Evolutionary conservation across 2,113 vertebrate species (phyloP).

Genomic region (Eulemur macaco): DNA sequence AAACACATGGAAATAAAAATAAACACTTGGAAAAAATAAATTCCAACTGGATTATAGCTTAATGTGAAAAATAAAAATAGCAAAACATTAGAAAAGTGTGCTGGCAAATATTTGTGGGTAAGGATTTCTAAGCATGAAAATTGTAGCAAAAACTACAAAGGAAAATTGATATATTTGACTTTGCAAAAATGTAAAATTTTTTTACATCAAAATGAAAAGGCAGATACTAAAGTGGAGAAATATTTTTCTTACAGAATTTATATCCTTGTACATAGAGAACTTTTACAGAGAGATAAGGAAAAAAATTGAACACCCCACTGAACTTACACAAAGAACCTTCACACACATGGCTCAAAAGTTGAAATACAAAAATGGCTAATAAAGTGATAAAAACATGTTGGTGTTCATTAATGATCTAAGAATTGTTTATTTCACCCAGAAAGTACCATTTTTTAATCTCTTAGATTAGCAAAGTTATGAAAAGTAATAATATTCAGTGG

Average conservation of each 20-base stretch:
- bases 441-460: background rate
- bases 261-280: background rate
- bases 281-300: background rate
- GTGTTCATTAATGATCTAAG: constrained; percentile 4
- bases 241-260: background rate
- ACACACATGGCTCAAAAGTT: background rate
- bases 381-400: background rate
- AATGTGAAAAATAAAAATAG: background rate
- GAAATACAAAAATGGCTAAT: background rate
- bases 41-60: constrained; percentile 9
- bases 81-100: background rate
- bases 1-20: no score
- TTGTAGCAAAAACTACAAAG: background rate
- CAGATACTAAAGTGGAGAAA: background rate
- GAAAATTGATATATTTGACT: background rate
- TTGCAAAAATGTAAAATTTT: background rate
- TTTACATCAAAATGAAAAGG: background rate
- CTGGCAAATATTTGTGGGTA: background rate
- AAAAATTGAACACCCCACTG: background rate
- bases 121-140: constrained; percentile 3
- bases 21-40: background rate
- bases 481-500: background rate
- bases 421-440: constrained; percentile 28
- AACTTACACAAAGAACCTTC: background rate
- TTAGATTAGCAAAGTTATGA: background rate